phyloP scores from a whole-genome alignment of 1,140 invertebrate genomes.

The Drosophila oshimai region DNA sequence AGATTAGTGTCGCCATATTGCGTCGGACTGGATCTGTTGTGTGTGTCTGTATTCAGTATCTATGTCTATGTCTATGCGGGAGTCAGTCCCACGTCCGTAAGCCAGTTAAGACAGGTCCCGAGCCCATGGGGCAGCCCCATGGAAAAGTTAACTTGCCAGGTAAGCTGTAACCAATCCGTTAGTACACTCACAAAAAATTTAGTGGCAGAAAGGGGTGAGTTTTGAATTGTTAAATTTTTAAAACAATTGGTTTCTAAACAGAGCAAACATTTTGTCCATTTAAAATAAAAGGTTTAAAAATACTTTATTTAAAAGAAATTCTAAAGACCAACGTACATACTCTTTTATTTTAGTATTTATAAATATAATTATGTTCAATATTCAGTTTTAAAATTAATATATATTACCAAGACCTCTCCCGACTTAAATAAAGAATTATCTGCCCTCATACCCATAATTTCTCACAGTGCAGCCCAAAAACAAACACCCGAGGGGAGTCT shows the following conservation, averaged over 20 bases:
- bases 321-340: too few relatives aligned
- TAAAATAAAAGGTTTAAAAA: too few relatives aligned
- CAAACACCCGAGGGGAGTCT: slow-evolving; percentile 13
- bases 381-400: too few relatives aligned
- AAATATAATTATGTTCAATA: too few relatives aligned
- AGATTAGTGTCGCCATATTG: slow-evolving; percentile 55
- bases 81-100: slow-evolving; percentile 14
- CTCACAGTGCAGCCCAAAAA: slow-evolving; percentile 12
- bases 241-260: too few relatives aligned
- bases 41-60: slow-evolving; percentile 2
- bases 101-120: slow-evolving; percentile 41
- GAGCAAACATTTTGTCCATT: too few relatives aligned
- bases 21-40: slow-evolving; percentile 13
- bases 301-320: too few relatives aligned
- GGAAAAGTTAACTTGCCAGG: not conserved
- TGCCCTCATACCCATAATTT: not conserved
- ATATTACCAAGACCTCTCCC: too few relatives aligned
- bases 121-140: not conserved
- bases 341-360: too few relatives aligned
- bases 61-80: not conserved
- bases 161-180: slow-evolving; percentile 25
- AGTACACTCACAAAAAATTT: not conserved
- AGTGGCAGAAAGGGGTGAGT: too few relatives aligned
- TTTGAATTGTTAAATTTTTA: too few relatives aligned
- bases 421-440: too few relatives aligned